Conservation (phyloP, 2,888 invertebrate species). For the Hyppa rectilinea region DNA sequence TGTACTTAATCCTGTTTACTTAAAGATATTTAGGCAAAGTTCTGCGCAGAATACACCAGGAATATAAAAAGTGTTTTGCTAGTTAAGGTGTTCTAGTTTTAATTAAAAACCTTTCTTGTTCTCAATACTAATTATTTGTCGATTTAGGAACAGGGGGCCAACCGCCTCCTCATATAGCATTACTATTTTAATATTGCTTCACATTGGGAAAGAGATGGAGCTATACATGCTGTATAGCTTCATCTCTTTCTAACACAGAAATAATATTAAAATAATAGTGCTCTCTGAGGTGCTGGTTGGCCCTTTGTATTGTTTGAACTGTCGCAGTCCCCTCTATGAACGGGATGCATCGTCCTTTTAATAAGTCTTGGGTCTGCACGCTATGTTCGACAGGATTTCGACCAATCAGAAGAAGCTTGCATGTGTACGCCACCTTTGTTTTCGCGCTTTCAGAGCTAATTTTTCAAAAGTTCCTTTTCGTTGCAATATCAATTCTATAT, state of each 20-base stretch:
- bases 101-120: constrained; percentile 17
- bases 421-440: not conserved
- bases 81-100: too few species aligned
- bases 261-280: too few species aligned
- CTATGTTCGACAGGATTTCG: constrained; percentile 8
- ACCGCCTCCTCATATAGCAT: too few species aligned
- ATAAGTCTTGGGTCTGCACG: not conserved
- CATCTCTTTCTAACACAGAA: too few species aligned
- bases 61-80: not conserved
- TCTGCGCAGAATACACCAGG: constrained; percentile 15
- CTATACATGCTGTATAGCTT: too few species aligned
- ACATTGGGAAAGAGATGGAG: too few species aligned
- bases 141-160: too few species aligned
- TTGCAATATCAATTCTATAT: not conserved
- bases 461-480: not conserved
- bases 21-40: constrained; percentile 32
- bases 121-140: not conserved
- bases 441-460: not conserved
- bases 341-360: not conserved
- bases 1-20: constrained; percentile 42
- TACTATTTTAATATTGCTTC: too few species aligned
- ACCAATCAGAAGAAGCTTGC: not conserved
- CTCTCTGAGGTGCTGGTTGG: too few species aligned
- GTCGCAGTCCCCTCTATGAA: not conserved
- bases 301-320: too few species aligned